phyloP scores from a whole-genome alignment of 2,888 invertebrate genomes.

The Drosophila putrida region DNA sequence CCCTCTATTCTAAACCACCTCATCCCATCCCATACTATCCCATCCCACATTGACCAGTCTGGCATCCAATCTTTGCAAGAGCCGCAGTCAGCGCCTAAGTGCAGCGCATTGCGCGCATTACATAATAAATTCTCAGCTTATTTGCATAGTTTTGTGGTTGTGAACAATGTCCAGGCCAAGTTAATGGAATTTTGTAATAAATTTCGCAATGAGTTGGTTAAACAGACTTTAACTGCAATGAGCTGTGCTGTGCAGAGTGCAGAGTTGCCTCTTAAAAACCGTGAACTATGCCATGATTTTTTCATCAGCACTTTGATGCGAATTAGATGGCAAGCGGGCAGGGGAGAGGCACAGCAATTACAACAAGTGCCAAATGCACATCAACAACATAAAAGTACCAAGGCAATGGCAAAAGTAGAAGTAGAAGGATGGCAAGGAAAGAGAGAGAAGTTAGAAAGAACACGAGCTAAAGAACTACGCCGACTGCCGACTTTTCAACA shows the following conservation, averaged over 20 bases:
- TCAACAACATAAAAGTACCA: conserved; percentile 67
- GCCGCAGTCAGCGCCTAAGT: conserved; percentile 43
- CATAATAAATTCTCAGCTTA: conserved; percentile 79
- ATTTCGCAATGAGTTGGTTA: conserved; percentile 71
- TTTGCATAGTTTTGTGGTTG: conserved; percentile 80
- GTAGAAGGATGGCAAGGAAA: neutral
- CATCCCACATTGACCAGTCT: conserved; percentile 10
- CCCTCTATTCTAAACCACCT: neutral
- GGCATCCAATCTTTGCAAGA: conserved; percentile 14
- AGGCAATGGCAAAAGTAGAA: conserved; percentile 15
- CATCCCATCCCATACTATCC: neutral
- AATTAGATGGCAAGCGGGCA: neutral
- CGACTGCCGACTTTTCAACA: conserved; percentile 71
- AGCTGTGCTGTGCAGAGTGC: conserved; percentile 14
- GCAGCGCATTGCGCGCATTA: conserved; percentile 73
- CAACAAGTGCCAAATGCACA: conserved; percentile 81
- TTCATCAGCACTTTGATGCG: conserved; percentile 14
- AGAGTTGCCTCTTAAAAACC: conserved; percentile 35
- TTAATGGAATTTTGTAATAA: conserved; percentile 81
- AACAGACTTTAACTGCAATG: conserved; percentile 65
- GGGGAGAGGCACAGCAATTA: conserved; percentile 58
- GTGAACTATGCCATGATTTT: conserved; percentile 38
- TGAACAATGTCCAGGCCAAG: conserved; percentile 74
- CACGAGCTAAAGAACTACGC: conserved; percentile 44
- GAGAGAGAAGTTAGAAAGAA: conserved; percentile 2